Evolutionary conservation across 2,797 vertebrate genomes (phyloP), one percentile per base, ranked within the genome.

Genomic region (Gobionotothen gibberifrons): DNA sequence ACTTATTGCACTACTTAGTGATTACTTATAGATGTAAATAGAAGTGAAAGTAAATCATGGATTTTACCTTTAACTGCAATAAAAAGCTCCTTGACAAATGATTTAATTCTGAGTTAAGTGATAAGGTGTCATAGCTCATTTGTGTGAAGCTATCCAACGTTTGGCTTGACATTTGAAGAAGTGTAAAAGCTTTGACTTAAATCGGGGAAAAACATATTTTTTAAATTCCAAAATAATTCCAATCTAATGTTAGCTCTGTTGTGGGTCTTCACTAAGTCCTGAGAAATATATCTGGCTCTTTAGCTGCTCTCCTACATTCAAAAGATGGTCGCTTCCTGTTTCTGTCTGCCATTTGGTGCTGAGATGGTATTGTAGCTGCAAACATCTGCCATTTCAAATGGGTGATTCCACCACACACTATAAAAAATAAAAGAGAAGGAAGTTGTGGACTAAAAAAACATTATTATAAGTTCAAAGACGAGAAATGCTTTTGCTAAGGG

Each of bases 31-130:
- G 19, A 56, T 49, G 39, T 56, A 32, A 59, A 44, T 19, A 19
- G 2, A 55, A 19, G 21, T 60, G 51, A 61, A 32, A 48, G 62
- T 3, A 53, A 58, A 19, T 19, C 4, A 44, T 67, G 10, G 40
- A 63, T 70, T 39, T 44, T 51, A 46, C 60, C 11, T 59, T 72
- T 51, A 73, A 48, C 17, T 71, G 14, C 19, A 43, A 43, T 12
- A 21, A 32, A 54, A 26, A 42, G 9, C 43, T 26, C 39, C 12
- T 13, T 61, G 13, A 54, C 60, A 54, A 69, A 43, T 47, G 0
- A n/a, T 43, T 17, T 22, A 1, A 64, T 26, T 68, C 42, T 58
- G 1, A 60, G 9, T 48, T 22, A 10, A 36, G 21, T 55, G 36
- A 58, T 49, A 49, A 54, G 15, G 1, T 10, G 42, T 21, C 39